phyloP scores from a whole-genome alignment of 1,140 invertebrate genomes.

The Drosophila cardini region DNA sequence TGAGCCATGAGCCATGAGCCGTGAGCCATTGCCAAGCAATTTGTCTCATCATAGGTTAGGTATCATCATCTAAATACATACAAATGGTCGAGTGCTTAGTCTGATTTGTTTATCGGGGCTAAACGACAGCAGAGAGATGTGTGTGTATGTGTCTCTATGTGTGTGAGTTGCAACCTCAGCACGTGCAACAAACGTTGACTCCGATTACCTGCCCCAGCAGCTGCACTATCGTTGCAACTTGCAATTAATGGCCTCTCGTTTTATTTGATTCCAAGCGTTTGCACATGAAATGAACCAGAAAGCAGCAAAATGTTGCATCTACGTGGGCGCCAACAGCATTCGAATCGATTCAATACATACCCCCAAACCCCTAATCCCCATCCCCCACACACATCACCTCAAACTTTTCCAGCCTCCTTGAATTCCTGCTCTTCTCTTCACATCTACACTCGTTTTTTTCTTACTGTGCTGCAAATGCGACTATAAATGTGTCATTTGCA shows the following conservation, averaged over 20 bases:
- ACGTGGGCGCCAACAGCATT: constrained; percentile 32
- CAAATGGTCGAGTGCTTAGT: constrained; percentile 1
- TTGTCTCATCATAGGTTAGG: constrained; percentile 54
- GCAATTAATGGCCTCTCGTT: constrained; percentile 76
- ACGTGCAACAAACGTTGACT: constrained; percentile 9
- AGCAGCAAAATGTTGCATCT: constrained; percentile 69
- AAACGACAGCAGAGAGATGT: constrained; percentile 12
- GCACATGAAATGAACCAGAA: constrained; percentile 78
- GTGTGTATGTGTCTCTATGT: too few species aligned
- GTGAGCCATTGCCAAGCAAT: constrained; percentile 43
- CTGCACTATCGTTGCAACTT: constrained; percentile 46
- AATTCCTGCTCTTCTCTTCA: neutral
- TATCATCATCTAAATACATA: constrained; percentile 3
- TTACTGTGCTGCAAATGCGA: constrained; percentile 16
- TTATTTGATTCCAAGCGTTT: constrained; percentile 74
- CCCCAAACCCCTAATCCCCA: neutral
- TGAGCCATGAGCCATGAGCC: constrained; percentile 4
- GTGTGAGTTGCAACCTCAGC: constrained; percentile 12
- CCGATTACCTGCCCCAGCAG: neutral
- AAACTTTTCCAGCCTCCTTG: constrained; percentile 7
- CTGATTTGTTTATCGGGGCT: constrained; percentile 38
- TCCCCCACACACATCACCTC: neutral
- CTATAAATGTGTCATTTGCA: constrained; percentile 63
- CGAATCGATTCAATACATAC: neutral
- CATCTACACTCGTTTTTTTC: constrained; percentile 15